These are phyloP conservation scores for Xanthorhoe designata DNA, from an alignment of 2,888 invertebrate species.

Conservation along the genomic window DNA sequence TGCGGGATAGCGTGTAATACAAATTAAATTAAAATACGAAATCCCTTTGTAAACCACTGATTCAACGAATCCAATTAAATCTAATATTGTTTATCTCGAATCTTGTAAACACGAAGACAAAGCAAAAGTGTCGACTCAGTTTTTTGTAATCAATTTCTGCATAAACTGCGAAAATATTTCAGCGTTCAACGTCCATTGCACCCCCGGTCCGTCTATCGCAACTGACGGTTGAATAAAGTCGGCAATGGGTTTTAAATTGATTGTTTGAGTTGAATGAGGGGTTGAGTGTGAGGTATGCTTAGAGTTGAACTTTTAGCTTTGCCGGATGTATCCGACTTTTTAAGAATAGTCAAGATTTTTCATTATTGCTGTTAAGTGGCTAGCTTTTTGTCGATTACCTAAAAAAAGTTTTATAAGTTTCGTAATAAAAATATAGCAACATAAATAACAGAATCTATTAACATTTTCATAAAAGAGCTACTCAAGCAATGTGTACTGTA, in stretches of 20 bases:
- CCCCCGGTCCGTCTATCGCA: slow-evolving; percentile 25
- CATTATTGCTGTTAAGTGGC: no score
- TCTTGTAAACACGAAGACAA: slow-evolving; percentile 62
- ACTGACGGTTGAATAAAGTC: slow-evolving; percentile 30
- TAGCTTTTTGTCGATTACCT: no score
- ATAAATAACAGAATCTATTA: no score
- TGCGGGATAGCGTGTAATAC: slow-evolving; percentile 18
- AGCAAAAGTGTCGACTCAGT: slow-evolving; percentile 71
- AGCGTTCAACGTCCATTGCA: slow-evolving; percentile 31
- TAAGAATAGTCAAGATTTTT: no score
- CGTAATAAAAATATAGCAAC: no score
- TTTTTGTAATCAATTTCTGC: slow-evolving; percentile 71
- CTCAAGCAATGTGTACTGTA: no score
- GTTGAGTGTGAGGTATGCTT: slow-evolving; percentile 9
- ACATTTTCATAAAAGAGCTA: no score
- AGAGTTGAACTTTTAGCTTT: slow-evolving; percentile 4
- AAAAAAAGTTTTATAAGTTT: no score
- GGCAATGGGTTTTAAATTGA: slow-evolving; percentile 35
- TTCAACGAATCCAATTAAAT: slow-evolving; percentile 30
- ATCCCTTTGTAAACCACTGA: background rate
- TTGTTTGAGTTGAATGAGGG: slow-evolving; percentile 31
- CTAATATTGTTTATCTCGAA: slow-evolving; percentile 46
- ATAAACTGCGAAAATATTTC: slow-evolving; percentile 41
- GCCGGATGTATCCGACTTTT: slow-evolving; percentile 8
- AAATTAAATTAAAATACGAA: slow-evolving; percentile 7